These are phyloP conservation scores for Carollia perspicillata DNA, from an alignment of 2,113 vertebrate species.

Conservation along the genomic window DNA sequence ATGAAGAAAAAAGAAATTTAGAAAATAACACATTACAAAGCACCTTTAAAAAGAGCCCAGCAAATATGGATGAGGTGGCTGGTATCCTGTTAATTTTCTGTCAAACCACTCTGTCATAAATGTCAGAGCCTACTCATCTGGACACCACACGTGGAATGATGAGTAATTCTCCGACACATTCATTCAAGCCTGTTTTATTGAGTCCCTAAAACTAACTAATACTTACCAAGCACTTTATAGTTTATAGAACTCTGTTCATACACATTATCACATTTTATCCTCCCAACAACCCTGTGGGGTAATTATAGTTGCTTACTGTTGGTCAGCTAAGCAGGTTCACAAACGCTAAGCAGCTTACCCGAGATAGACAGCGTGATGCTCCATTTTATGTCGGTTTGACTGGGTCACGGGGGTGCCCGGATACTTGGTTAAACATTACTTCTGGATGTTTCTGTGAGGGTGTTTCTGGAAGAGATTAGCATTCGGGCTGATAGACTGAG, in stretches of 20 bases:
- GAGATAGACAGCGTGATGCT: neutral
- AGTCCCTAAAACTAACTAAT: neutral
- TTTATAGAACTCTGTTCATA: neutral
- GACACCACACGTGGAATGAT: neutral
- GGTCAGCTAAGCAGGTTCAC: neutral
- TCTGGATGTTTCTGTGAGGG: neutral
- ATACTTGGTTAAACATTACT: neutral
- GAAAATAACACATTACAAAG: neutral
- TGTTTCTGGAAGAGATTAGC: neutral
- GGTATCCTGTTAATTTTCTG: neutral
- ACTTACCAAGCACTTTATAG: neutral
- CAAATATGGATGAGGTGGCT: neutral
- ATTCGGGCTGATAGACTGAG: neutral
- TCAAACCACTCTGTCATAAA: neutral
- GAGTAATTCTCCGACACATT: neutral
- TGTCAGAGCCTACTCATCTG: slow-evolving; percentile 21
- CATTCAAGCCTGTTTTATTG: neutral
- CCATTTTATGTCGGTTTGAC: neutral
- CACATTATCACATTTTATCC: neutral
- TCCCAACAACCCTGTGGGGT: neutral
- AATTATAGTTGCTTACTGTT: slow-evolving; percentile 17
- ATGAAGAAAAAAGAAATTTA: neutral
- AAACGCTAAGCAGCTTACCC: neutral
- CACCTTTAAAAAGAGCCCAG: neutral
- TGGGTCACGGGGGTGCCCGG: neutral